These are phyloP conservation scores for Mirza zaza DNA, from an alignment of 2,113 vertebrate species.

Conservation along the genomic window DNA sequence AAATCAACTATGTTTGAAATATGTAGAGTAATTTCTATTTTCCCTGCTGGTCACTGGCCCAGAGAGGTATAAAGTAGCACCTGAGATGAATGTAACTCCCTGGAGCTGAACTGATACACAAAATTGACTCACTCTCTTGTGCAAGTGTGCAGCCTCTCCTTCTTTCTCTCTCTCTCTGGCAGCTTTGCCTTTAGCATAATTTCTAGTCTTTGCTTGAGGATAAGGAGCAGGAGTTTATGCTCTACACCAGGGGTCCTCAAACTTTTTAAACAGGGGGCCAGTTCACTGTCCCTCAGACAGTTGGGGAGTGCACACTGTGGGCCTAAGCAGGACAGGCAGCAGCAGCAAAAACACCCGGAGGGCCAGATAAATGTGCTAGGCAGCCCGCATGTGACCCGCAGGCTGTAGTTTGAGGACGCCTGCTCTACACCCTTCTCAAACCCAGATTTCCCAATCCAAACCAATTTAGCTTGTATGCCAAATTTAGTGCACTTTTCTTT, in stretches of 20 bases:
- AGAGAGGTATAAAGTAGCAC: background rate
- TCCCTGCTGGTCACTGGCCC: background rate
- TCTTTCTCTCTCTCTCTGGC: no score
- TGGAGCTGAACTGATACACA: background rate
- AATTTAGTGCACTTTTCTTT: background rate
- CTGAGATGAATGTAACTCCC: background rate
- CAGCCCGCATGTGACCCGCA: no score
- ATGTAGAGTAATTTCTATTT: background rate
- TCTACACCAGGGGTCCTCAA: background rate
- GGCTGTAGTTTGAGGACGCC: no score
- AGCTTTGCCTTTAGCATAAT: background rate
- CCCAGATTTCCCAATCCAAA: background rate
- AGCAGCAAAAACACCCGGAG: no score
- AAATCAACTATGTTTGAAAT: conserved; percentile 7
- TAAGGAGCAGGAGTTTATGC: background rate
- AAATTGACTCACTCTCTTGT: background rate
- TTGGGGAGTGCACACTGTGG: no score
- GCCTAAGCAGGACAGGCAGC: no score
- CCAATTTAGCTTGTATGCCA: background rate
- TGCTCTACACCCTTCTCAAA: background rate
- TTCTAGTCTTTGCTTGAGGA: background rate
- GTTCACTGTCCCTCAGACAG: no score
- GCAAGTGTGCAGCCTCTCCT: background rate
- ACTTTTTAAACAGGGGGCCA: no score
- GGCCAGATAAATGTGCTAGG: no score